A percentile compares a stretch with the other conserved stretches of the same genome.
These are phyloP conservation scores for Nebria ingens DNA, from an alignment of 1,140 invertebrate species.

Conservation along the genomic window DNA sequence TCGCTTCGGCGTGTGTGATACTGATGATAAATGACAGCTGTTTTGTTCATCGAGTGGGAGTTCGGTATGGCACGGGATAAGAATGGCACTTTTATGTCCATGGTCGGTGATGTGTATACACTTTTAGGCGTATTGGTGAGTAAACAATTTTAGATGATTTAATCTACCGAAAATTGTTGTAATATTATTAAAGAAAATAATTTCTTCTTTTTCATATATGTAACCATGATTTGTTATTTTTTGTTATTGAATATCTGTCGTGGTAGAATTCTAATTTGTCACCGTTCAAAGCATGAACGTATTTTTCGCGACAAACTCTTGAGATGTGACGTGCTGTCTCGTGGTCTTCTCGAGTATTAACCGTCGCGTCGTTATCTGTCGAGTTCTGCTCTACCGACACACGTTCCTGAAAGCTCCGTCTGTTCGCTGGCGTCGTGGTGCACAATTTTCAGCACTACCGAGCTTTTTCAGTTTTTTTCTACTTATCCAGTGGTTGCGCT, in stretches of 20 bases:
- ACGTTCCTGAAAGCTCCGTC: too few relatives aligned
- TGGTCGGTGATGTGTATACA: background rate
- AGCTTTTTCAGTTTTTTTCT: too few relatives aligned
- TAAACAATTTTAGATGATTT: background rate
- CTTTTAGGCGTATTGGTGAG: background rate
- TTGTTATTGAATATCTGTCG: background rate
- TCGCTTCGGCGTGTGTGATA: too few relatives aligned
- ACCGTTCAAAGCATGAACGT: background rate
- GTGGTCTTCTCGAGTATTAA: background rate
- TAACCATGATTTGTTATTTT: too few relatives aligned
- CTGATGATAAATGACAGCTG: too few relatives aligned
- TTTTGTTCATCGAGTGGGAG: too few relatives aligned
- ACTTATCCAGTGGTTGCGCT: too few relatives aligned
- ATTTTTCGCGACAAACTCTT: too few relatives aligned
- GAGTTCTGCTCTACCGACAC: background rate
- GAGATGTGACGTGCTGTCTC: background rate
- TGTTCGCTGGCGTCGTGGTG: too few relatives aligned
- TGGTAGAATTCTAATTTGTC: background rate
- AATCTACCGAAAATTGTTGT: background rate
- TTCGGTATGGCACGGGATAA: background rate
- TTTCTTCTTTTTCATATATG: background rate
- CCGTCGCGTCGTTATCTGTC: background rate
- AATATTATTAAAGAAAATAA: too few relatives aligned
- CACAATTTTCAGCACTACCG: too few relatives aligned
- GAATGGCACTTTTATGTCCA: background rate